Evolutionary conservation across 2,888 invertebrate genomes (phyloP), one percentile per base, ranked within the genome.

Genomic region (Hypselothyrea guttata): DNA sequence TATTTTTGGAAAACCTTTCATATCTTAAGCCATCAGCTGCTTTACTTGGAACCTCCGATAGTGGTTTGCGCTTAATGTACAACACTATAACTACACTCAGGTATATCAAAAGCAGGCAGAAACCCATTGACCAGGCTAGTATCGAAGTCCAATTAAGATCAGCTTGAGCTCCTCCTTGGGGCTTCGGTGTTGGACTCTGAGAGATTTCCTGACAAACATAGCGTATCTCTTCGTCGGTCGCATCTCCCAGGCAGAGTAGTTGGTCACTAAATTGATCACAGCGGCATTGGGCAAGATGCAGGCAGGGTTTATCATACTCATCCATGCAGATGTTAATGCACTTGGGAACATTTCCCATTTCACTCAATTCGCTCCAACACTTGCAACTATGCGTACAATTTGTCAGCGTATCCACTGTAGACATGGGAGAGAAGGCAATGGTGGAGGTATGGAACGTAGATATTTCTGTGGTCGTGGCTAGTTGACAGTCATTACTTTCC

Each of bases 121-220:
- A n/a, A n/a, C n/a, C n/a, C n/a, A n/a, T n/a, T n/a, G n/a, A n/a
- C n/a, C n/a, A n/a, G n/a, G n/a, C n/a, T n/a, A n/a, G n/a, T n/a
- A n/a, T n/a, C n/a, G n/a, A n/a, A n/a, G n/a, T n/a, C n/a, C n/a
- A n/a, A n/a, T n/a, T n/a, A n/a, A n/a, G n/a, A n/a, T n/a, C n/a
- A n/a, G n/a, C n/a, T n/a, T n/a, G n/a, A 93, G 1, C 90, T 84
- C 63, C 92, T 91, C 0, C 27, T 22, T 38, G 11, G 7, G 15
- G 46, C 40, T 27, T 52, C 33, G 0, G 11, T 8, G 7, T 61
- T 35, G 1, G 27, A 41, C 28, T 30, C 1, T 30, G 40, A 33
- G 31, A 55, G 31, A 13, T 35, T 16, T 53, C 42, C 7, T 38
- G 38, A 15, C 74, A 84, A 0, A 42, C 13, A 44, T 52, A 59